These are phyloP conservation scores for Isoperla grammatica DNA, from an alignment of 2,888 invertebrate species.

Conservation along the genomic window DNA sequence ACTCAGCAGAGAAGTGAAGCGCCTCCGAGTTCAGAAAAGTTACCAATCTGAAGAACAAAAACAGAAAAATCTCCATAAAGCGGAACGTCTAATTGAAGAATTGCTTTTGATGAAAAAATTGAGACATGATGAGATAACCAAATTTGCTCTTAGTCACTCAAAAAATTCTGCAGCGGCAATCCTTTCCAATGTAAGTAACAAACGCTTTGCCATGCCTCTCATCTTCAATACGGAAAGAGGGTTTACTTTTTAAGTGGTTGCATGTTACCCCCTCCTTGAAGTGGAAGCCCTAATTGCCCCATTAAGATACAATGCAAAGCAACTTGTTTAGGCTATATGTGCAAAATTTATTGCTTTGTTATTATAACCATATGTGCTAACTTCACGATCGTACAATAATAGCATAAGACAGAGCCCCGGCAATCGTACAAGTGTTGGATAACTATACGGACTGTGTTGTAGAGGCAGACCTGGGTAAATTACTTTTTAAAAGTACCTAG, in stretches of 20 bases:
- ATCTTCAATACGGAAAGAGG: background rate
- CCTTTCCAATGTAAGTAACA: background rate
- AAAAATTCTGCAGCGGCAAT: background rate
- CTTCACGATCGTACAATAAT: too few species aligned
- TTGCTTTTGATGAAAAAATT: background rate
- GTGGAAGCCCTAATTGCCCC: too few species aligned
- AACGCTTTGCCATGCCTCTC: background rate
- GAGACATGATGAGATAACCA: constrained; percentile 1
- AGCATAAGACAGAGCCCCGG: too few species aligned
- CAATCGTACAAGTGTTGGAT: too few species aligned
- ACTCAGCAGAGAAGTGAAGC: background rate
- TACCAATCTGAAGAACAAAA: background rate
- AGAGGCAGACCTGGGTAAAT: too few species aligned
- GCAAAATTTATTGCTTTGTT: too few species aligned
- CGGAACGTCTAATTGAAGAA: background rate
- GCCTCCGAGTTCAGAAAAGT: background rate
- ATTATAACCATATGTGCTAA: too few species aligned
- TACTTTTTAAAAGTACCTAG: too few species aligned
- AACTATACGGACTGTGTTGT: too few species aligned
- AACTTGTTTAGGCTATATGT: too few species aligned
- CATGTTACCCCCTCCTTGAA: too few species aligned
- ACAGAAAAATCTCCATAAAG: background rate
- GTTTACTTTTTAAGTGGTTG: background rate
- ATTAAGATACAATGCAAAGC: too few species aligned
- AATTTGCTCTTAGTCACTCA: background rate